Evolutionary conservation across 1,140 invertebrate species (phyloP).

Genomic region (Eumaeus atala): DNA sequence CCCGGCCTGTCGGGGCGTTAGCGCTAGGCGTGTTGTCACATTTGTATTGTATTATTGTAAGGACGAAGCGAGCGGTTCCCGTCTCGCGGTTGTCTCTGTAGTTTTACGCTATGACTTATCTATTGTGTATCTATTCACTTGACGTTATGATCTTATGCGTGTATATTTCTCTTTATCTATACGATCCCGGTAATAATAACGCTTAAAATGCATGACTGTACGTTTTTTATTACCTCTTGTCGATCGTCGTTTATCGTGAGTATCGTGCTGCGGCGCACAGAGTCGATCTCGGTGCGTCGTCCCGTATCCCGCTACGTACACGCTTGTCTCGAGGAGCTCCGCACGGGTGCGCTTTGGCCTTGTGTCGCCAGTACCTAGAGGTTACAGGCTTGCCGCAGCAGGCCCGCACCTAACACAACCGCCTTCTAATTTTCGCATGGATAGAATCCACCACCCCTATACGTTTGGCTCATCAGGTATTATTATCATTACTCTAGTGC

Average conservation of each 20-base stretch:
- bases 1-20: slow-evolving; percentile 67
- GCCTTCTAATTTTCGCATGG: slow-evolving; percentile 73
- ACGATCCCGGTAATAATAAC: slow-evolving; percentile 88
- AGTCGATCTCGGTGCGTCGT: slow-evolving; percentile 67
- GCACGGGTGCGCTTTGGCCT: slow-evolving; percentile 71
- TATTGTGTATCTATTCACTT: slow-evolving; percentile 70
- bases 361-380: slow-evolving; percentile 63
- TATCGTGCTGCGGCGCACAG: slow-evolving; percentile 52
- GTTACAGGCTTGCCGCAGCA: slow-evolving; percentile 63
- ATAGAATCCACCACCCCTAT: slow-evolving; percentile 69
- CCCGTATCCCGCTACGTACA: slow-evolving; percentile 71
- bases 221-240: slow-evolving; percentile 84
- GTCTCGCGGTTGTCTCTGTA: slow-evolving; percentile 66
- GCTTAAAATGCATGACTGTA: slow-evolving; percentile 90
- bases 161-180: slow-evolving; percentile 75
- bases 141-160: slow-evolving; percentile 74
- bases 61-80: slow-evolving; percentile 62
- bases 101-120: slow-evolving; percentile 68
- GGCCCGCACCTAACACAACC: slow-evolving; percentile 70
- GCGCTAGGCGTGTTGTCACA: slow-evolving; percentile 72
- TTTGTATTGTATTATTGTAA: slow-evolving; percentile 74
- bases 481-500: slow-evolving; percentile 70
- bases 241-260: slow-evolving; percentile 62
- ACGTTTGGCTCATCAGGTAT: slow-evolving; percentile 73
- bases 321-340: slow-evolving; percentile 67